These are phyloP conservation scores for Varecia variegata DNA, from an alignment of 2,797 vertebrate species.

Conservation along the genomic window DNA sequence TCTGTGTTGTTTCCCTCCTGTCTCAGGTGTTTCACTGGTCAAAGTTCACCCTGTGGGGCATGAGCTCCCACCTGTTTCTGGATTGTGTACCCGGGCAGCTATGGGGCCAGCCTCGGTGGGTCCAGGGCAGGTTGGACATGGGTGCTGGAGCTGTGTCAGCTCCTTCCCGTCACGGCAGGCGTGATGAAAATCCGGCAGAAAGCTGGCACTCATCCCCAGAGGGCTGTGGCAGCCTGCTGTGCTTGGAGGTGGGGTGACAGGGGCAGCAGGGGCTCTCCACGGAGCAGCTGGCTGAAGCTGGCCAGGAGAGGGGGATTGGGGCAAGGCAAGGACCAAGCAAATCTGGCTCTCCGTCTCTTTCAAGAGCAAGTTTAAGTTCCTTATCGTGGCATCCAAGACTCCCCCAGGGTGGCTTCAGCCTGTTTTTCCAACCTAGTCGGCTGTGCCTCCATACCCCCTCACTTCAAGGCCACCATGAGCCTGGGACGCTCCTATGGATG, in stretches of 20 bases:
- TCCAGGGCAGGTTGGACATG: neutral
- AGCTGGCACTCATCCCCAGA: accelerated
- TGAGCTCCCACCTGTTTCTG: accelerated
- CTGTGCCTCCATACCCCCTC: accelerated
- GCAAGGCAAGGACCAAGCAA: neutral
- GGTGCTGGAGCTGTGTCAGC: neutral
- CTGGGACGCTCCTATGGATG: accelerated
- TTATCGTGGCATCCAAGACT: neutral
- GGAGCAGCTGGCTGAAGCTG: neutral
- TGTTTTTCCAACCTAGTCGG: neutral
- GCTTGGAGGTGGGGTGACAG: neutral
- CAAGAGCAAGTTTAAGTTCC: neutral
- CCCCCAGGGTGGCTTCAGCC: neutral
- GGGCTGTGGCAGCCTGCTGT: neutral
- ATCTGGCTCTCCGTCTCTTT: neutral
- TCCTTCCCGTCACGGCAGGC: neutral
- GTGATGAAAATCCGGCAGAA: neutral
- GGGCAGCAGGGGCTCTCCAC: too few relatives aligned
- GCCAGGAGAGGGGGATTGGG: neutral
- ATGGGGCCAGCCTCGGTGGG: neutral
- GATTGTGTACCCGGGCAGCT: neutral
- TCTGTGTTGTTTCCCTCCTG: neutral
- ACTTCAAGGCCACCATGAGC: neutral
- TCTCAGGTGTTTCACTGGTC: neutral
- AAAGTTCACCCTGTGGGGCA: neutral